Percentiles rank a stretch among this genome's conserved stretches.
Evolutionary conservation across 2,888 invertebrate species (phyloP).

Genomic region (Nymphalis c-album): DNA sequence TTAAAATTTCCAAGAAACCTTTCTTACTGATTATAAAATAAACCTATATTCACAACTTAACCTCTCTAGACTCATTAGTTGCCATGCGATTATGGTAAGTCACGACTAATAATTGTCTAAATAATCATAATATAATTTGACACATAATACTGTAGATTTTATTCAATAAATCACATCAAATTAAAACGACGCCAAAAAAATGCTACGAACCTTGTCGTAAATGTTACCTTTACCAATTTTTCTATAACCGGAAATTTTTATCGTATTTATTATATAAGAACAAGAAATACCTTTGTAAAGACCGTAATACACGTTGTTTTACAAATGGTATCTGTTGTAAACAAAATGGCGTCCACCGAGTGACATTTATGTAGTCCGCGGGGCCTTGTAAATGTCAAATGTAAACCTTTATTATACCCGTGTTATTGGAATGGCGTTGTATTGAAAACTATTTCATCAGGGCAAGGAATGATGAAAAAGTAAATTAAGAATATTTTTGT

Average conservation of each 20-base stretch:
- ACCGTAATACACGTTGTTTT: slow-evolving; percentile 14
- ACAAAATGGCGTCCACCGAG: slow-evolving; percentile 24
- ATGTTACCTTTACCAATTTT: no score
- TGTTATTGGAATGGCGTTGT: slow-evolving; percentile 32
- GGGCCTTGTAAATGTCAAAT: slow-evolving; percentile 63
- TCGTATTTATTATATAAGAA: slow-evolving; percentile 1
- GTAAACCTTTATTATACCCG: slow-evolving; percentile 53
- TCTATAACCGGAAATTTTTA: neutral
- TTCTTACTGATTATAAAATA: no score
- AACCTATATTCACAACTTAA: no score
- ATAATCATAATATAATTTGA: no score
- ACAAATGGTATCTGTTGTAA: slow-evolving; percentile 32
- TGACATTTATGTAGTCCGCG: slow-evolving; percentile 32
- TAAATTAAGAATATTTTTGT: slow-evolving; percentile 7
- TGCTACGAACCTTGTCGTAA: no score
- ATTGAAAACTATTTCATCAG: slow-evolving; percentile 30
- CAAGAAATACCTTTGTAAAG: slow-evolving; percentile 3
- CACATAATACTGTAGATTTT: no score
- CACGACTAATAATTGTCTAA: no score
- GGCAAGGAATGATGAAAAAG: neutral
- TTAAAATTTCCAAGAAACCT: no score
- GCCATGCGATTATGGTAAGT: no score
- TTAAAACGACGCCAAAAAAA: no score
- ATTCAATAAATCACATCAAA: no score
- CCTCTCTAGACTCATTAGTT: no score